These are phyloP conservation scores for Blomia tropicalis DNA, from an alignment of 2,888 invertebrate species.

Conservation along the genomic window DNA sequence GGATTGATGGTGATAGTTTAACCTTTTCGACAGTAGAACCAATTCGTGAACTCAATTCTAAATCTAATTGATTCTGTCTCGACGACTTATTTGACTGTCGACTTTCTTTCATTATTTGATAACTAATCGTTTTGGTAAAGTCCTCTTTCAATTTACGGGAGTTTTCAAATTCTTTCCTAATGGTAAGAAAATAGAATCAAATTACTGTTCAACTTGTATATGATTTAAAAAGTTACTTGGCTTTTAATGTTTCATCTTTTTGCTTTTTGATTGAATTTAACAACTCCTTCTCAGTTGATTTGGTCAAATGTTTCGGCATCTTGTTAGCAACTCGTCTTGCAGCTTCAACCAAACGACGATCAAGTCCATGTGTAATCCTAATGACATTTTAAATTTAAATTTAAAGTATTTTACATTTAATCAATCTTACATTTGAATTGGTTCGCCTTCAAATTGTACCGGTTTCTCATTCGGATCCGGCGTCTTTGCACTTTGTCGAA, in stretches of 20 bases:
- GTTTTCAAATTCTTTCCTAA: background rate
- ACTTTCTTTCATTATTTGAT: constrained; percentile 11
- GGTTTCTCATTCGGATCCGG: background rate
- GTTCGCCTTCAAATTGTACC: background rate
- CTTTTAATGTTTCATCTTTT: constrained; percentile 1
- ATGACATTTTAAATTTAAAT: background rate
- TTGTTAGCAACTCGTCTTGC: constrained; percentile 14
- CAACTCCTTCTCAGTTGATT: constrained; percentile 18
- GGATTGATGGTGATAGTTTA: background rate
- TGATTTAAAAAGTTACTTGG: background rate
- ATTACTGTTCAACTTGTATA: no score
- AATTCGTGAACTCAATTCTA: background rate
- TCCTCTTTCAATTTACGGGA: background rate
- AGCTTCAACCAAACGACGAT: constrained; percentile 14
- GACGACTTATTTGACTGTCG: background rate
- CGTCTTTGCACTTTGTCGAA: constrained; percentile 13
- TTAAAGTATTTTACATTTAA: background rate
- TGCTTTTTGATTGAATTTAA: constrained; percentile 2
- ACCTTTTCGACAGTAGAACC: constrained; percentile 3
- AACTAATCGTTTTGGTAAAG: background rate
- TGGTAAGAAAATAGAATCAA: background rate
- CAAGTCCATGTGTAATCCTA: constrained; percentile 6
- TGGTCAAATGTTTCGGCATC: constrained; percentile 12
- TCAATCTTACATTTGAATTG: background rate
- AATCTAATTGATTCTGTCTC: no score